A percentile compares a stretch with the other conserved stretches of the same genome.
Evolutionary conservation across 1,140 invertebrate genomes (phyloP).

Genomic region (Venturia canescens): DNA sequence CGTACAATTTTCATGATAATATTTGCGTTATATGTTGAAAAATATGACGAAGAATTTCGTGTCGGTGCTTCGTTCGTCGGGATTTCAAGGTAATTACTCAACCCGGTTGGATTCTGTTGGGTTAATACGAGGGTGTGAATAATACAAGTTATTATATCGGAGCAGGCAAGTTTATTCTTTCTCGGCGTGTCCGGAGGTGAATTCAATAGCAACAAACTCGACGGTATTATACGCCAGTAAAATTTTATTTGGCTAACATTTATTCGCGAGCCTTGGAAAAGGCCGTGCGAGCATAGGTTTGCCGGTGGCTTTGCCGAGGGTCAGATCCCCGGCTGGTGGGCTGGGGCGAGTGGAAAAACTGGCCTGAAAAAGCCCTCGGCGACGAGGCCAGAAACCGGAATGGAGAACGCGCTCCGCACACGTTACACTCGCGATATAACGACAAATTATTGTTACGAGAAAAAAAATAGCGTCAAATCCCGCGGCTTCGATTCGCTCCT

Average conservation of each 20-base stretch:
- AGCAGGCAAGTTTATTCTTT: neutral
- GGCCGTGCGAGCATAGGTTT: conserved; percentile 38
- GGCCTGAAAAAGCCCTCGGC: conserved; percentile 30
- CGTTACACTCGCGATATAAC: conserved; percentile 72
- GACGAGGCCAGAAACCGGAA: conserved; percentile 27
- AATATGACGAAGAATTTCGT: too few relatives aligned
- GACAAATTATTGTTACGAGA: conserved; percentile 77
- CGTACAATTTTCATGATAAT: too few relatives aligned
- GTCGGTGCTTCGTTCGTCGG: too few relatives aligned
- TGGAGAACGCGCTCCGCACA: conserved; percentile 46
- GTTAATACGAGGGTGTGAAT: neutral
- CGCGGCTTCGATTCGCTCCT: conserved; percentile 7
- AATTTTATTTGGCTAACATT: conserved; percentile 76
- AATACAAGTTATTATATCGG: neutral
- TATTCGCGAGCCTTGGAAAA: conserved; percentile 66
- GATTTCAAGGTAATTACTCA: neutral
- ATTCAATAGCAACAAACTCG: conserved; percentile 77
- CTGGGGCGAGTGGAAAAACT: conserved; percentile 38
- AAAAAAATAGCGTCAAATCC: conserved; percentile 67
- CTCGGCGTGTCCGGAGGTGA: conserved; percentile 61
- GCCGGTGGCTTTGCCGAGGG: conserved; percentile 19
- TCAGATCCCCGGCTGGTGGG: neutral
- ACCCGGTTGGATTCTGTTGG: neutral
- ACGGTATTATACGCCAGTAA: conserved; percentile 75
- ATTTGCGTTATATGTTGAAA: too few relatives aligned